Conservation (phyloP, 2,888 invertebrate species). For the Phortica okadai region DNA sequence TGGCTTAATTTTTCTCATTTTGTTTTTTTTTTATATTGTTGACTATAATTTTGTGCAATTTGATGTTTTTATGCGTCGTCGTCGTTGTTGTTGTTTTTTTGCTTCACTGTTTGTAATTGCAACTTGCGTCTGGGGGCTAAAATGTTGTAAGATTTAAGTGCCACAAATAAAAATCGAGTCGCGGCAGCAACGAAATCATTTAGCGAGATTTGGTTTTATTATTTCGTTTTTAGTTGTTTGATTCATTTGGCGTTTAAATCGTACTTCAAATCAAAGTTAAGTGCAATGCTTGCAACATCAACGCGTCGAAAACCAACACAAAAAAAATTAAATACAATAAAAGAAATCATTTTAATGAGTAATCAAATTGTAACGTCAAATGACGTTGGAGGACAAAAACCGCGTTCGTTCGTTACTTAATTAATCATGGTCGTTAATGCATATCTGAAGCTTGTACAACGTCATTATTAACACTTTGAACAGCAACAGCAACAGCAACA, state of each 20-base stretch:
- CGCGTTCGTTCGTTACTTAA: no score
- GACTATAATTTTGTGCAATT: constrained; percentile 24
- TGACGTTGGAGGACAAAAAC: background rate
- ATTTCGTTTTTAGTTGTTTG: constrained; percentile 5
- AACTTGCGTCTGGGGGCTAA: constrained; percentile 23
- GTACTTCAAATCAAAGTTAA: constrained; percentile 68
- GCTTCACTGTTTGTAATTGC: constrained; percentile 3
- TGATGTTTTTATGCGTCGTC: constrained; percentile 20
- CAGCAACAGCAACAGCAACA: background rate
- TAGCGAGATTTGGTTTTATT: constrained; percentile 12
- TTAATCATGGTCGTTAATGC: background rate
- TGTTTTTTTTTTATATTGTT: constrained; percentile 58
- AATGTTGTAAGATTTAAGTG: constrained; percentile 68
- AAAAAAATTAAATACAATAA: background rate
- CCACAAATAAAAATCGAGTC: background rate
- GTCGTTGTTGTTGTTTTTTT: background rate
- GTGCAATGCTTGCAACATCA: constrained; percentile 52
- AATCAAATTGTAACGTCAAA: background rate
- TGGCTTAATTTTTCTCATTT: constrained; percentile 30
- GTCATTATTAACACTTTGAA: background rate
- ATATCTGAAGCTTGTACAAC: background rate
- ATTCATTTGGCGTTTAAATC: constrained; percentile 47
- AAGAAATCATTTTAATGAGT: background rate
- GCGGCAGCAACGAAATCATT: background rate
- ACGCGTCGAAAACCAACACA: background rate